Percentiles rank a stretch among this genome's conserved stretches.
phyloP scores from a whole-genome alignment of 2,113 vertebrate species.

The Nothobranchius furzeri region DNA sequence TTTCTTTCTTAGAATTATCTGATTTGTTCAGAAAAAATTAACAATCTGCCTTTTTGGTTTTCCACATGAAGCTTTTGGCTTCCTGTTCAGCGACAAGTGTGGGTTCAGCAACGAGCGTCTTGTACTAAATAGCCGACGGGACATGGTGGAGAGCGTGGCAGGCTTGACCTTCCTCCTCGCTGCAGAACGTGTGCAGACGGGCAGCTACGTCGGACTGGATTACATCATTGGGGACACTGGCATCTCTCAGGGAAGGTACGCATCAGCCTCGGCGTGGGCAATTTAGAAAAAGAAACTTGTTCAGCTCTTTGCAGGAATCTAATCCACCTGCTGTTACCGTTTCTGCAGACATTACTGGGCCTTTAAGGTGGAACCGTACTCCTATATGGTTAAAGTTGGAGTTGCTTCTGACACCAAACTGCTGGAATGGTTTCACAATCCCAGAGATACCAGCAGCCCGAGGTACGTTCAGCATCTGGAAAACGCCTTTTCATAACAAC shows the following conservation, averaged over 20 bases:
- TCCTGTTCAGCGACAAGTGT: conserved; percentile 95
- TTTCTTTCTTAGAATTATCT: not conserved
- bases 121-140: conserved; percentile 82
- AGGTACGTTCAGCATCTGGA: conserved; percentile 80
- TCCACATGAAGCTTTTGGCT: conserved; percentile 84
- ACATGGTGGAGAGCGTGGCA: conserved; percentile 89
- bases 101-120: conserved; percentile 91
- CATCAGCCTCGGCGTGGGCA: not conserved
- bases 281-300: no score
- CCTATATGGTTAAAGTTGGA: conserved; percentile 93
- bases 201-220: conserved; percentile 88
- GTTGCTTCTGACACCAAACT: conserved; percentile 91
- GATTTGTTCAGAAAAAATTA: not conserved
- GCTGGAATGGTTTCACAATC: conserved; percentile 91
- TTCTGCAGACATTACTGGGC: conserved; percentile 90
- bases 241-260: conserved; percentile 86
- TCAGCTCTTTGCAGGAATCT: no score
- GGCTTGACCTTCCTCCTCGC: conserved; percentile 87
- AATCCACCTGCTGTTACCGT: not conserved
- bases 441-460: conserved; percentile 89
- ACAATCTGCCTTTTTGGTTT: not conserved
- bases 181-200: conserved; percentile 89
- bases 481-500: not conserved
- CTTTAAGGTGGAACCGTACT: conserved; percentile 88
- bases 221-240: conserved; percentile 93